These are phyloP conservation scores for Gasterosteus aculeatus DNA, from an alignment of 2,113 vertebrate genomes.

Conservation along the genomic window DNA sequence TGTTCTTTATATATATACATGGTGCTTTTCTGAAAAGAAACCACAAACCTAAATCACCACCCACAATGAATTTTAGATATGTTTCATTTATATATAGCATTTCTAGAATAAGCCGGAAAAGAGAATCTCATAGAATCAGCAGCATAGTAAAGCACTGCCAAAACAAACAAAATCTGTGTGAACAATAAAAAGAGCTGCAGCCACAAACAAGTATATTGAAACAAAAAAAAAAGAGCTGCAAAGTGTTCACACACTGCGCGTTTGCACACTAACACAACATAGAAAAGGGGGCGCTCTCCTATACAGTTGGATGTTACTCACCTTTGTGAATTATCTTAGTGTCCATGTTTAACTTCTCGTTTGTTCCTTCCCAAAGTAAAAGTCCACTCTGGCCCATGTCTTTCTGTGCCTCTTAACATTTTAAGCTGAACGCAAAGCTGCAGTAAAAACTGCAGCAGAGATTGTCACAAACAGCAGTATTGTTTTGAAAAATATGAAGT, in stretches of 20 bases:
- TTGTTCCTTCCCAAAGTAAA: background rate
- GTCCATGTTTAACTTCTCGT: background rate
- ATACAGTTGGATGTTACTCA: background rate
- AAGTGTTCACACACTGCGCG: background rate
- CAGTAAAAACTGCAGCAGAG: background rate
- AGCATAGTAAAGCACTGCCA: too few relatives aligned
- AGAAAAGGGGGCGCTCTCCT: too few relatives aligned
- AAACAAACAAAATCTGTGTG: background rate
- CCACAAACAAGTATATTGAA: background rate
- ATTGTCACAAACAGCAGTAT: background rate
- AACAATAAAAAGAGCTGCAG: background rate
- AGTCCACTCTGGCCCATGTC: background rate
- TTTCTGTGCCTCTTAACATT: background rate
- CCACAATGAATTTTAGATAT: too few relatives aligned
- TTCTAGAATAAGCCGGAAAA: background rate
- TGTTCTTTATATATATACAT: too few relatives aligned
- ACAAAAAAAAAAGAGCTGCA: background rate
- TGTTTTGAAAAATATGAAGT: background rate
- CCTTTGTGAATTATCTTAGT: background rate
- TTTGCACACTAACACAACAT: background rate
- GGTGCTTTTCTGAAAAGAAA: too few relatives aligned
- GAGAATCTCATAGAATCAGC: background rate
- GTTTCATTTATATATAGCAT: background rate
- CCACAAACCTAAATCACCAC: too few relatives aligned
- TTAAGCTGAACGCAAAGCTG: background rate